A percentile compares a stretch with the other conserved stretches of the same genome.
Conservation (phyloP, 2,797 vertebrate genomes). For the Chromobotia macracanthus region DNA sequence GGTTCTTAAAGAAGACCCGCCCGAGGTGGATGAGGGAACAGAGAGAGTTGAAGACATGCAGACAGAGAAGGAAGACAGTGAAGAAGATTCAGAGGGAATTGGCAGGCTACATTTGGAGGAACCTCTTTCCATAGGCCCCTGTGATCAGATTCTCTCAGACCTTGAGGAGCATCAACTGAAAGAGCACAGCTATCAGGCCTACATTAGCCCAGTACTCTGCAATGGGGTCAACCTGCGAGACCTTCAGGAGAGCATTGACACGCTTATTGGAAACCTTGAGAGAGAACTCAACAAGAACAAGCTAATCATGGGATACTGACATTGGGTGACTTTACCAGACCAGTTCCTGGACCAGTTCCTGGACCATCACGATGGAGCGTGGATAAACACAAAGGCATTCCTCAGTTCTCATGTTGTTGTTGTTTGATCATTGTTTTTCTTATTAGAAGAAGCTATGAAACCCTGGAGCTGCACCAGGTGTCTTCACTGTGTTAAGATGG, state of each 20-base stretch:
- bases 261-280: slow-evolving; percentile 95
- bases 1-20: slow-evolving; percentile 16
- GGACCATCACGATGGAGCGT: not conserved
- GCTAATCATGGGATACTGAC: slow-evolving; percentile 84
- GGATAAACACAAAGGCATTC: slow-evolving; percentile 61
- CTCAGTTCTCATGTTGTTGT: slow-evolving; percentile 47
- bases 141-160: slow-evolving; percentile 60
- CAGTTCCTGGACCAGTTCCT: too few relatives aligned
- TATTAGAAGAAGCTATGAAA: slow-evolving; percentile 82
- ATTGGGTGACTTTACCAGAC: not conserved
- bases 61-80: slow-evolving; percentile 31
- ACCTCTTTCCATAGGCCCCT: slow-evolving; percentile 53
- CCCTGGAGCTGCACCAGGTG: slow-evolving; percentile 79
- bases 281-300: slow-evolving; percentile 97
- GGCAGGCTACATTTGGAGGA: slow-evolving; percentile 56
- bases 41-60: slow-evolving; percentile 57
- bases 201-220: slow-evolving; percentile 82
- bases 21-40: not conserved
- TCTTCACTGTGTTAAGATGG: slow-evolving; percentile 82
- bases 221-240: slow-evolving; percentile 90
- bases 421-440: slow-evolving; percentile 76
- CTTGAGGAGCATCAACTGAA: slow-evolving; percentile 63
- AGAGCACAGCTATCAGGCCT: slow-evolving; percentile 85
- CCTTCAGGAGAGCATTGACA: slow-evolving; percentile 97
- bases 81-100: not conserved